phyloP scores from a whole-genome alignment of 2,888 invertebrate species.

The Chrysodeixis includens region DNA sequence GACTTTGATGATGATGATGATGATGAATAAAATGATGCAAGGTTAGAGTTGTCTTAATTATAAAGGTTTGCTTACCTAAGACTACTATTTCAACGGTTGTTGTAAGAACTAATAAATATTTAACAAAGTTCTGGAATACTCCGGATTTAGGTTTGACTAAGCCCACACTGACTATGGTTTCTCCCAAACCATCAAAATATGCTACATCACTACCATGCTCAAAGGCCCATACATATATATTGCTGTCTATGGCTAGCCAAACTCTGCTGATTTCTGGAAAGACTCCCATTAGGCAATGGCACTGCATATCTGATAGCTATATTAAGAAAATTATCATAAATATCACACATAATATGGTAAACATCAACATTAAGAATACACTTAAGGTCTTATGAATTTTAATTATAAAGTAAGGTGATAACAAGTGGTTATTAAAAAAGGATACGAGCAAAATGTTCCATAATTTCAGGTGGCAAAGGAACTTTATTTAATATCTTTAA shows the following conservation, averaged over 20 bases:
- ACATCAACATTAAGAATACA: too few species aligned
- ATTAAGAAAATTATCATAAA: slow-evolving; percentile 59
- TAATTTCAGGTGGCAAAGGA: slow-evolving; percentile 97
- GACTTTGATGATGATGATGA: too few species aligned
- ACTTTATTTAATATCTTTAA: slow-evolving; percentile 94
- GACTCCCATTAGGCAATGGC: slow-evolving; percentile 98
- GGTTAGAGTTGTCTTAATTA: not conserved
- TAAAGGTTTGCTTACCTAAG: slow-evolving; percentile 90
- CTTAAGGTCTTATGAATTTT: too few species aligned
- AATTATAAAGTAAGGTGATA: too few species aligned
- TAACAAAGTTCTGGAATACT: slow-evolving; percentile 97
- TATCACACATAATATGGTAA: too few species aligned
- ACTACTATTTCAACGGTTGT: slow-evolving; percentile 98
- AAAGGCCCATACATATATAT: slow-evolving; percentile 99
- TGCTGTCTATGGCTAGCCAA: slow-evolving; percentile 99
- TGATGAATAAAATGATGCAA: too few species aligned
- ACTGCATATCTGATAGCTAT: slow-evolving; percentile 94
- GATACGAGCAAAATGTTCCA: slow-evolving; percentile 98
- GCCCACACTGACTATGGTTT: slow-evolving; percentile 98
- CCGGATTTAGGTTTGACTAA: slow-evolving; percentile 96
- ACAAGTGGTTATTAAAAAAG: slow-evolving; percentile 79
- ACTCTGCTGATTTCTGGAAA: slow-evolving; percentile 98
- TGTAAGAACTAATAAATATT: slow-evolving; percentile 96
- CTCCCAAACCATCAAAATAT: slow-evolving; percentile 98
- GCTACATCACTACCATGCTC: slow-evolving; percentile 98